Base-by-base conservation (phyloP, 2,888 invertebrate species). In the Gortyna flavago region DNA sequence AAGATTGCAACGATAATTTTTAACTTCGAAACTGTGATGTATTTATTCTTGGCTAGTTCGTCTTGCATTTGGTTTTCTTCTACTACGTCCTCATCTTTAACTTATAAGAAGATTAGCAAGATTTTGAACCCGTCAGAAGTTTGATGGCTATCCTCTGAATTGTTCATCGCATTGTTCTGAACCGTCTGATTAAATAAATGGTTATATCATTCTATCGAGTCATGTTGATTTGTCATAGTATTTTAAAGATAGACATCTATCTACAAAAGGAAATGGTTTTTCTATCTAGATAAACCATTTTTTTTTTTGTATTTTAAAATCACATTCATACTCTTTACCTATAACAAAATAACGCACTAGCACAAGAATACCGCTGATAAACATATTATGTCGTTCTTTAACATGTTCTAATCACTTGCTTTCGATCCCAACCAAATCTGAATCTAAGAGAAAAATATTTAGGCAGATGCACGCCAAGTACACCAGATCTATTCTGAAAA, bases 101-200 rank as follows among this genome's bases (percentile, higher is more conserved):
- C 79, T 83, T 81, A 67, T 81, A 82, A 85, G 75, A 65, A 85
- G 86, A 86, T 88, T 87, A 89, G 66, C 69, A 59, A 81, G 79
- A 84, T 85, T 86, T 69, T 48, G 69, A 77, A 62, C 57, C 67
- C 72, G 80, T 78, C 83, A 66, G 64, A 81, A 88, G 77, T 87
- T 88, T 69, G 78, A 79, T 79, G 73, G 69, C 76, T 75, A 80
- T 73, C 72, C 62, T 57, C 71, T 87, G 87, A 88, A 88, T 88
- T 85, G 88, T 88, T 88, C 83, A 88, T 88, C 69, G 67, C 78
- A 69, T 75, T 65, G 74, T 76, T 81, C 66, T 75, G 75, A 72
- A 29, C 48, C 44, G 62, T 71, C 71, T 79, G 77, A 54, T 13
- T 44, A 1, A 67, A 44, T 29, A 2, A 7, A 48, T 32, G 29